A percentile compares a stretch with the other conserved stretches of the same genome.
These are phyloP conservation scores for Eulemur macaco DNA, from an alignment of 2,113 vertebrate species.

Conservation along the genomic window DNA sequence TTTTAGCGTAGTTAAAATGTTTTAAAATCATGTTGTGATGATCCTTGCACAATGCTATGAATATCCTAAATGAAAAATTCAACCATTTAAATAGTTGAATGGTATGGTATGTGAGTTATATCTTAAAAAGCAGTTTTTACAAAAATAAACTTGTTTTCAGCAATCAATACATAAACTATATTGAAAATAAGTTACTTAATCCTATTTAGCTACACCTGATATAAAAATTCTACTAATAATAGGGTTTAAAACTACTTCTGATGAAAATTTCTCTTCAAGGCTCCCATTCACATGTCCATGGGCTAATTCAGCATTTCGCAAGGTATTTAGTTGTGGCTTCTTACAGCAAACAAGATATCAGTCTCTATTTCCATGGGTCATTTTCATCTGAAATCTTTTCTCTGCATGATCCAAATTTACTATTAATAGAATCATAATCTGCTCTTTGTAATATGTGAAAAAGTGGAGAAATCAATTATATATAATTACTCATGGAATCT, in stretches of 20 bases:
- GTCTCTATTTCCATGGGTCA: background rate
- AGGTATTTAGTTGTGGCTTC: background rate
- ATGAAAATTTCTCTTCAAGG: slow-evolving; percentile 4
- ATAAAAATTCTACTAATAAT: background rate
- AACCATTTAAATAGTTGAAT: background rate
- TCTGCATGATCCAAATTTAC: slow-evolving; percentile 40
- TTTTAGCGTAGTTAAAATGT: background rate
- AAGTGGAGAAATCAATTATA: slow-evolving; percentile 45
- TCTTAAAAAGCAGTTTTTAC: background rate
- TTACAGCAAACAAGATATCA: background rate
- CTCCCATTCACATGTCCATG: background rate
- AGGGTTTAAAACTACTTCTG: background rate
- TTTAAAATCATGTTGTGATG: background rate
- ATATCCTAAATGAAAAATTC: background rate
- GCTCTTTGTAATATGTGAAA: slow-evolving; percentile 27
- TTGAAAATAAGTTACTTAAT: background rate
- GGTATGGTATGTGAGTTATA: background rate
- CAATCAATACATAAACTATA: background rate
- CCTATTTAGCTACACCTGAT: background rate
- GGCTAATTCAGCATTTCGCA: background rate
- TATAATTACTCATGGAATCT: slow-evolving; percentile 43
- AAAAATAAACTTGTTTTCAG: background rate
- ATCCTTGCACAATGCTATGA: background rate
- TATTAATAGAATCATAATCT: background rate
- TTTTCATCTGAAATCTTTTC: slow-evolving; percentile 44